Percentiles rank a stretch among this genome's conserved stretches.
These are phyloP conservation scores for Tinamus major DNA, from an alignment of 2,797 vertebrate species.

Conservation along the genomic window DNA sequence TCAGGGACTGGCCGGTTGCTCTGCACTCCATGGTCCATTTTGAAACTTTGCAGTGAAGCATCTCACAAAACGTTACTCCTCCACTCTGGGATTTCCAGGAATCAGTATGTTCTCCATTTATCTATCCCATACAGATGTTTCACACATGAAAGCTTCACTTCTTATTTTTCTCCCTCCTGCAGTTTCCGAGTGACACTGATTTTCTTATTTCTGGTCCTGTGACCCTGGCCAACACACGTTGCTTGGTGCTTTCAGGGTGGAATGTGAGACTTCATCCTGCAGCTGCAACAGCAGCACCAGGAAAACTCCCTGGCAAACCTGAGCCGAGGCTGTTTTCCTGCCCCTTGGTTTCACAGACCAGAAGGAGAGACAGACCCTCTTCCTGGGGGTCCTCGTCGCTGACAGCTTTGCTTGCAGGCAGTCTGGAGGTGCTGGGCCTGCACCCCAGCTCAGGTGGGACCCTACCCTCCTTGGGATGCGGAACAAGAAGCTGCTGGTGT, in stretches of 20 bases:
- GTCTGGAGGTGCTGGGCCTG: neutral
- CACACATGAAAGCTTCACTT: neutral
- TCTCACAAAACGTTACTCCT: neutral
- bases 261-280: neutral
- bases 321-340: neutral
- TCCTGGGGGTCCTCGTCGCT: neutral
- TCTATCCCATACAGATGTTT: neutral
- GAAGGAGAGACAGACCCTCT: neutral
- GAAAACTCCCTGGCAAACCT: neutral
- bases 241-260: neutral
- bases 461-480: neutral
- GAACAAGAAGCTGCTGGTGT: neutral
- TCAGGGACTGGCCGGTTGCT: neutral
- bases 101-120: neutral
- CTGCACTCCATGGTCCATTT: neutral
- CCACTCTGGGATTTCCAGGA: accelerated
- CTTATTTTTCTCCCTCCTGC: neutral
- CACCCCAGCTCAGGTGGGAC: neutral
- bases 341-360: neutral
- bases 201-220: neutral
- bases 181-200: neutral
- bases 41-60: neutral
- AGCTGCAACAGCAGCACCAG: neutral
- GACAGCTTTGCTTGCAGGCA: neutral
- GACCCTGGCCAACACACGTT: neutral